phyloP scores from a whole-genome alignment of 2,797 vertebrate genomes.

The Borostomias antarcticus region DNA sequence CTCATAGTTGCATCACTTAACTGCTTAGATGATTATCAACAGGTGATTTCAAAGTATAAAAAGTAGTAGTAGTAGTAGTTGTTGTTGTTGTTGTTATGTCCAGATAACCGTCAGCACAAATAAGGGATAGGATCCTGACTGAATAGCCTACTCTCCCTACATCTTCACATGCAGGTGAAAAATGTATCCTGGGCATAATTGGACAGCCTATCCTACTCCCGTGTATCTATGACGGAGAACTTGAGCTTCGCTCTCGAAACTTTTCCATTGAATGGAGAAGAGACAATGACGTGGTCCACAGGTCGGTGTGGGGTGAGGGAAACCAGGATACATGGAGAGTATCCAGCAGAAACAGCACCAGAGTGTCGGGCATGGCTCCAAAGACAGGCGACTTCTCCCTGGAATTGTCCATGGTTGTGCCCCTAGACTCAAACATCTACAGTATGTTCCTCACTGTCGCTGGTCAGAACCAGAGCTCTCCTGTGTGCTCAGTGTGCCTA shows the following conservation, averaged over 20 bases:
- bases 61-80: background rate
- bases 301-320: slow-evolving; percentile 41
- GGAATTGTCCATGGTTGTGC: slow-evolving; percentile 42
- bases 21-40: background rate
- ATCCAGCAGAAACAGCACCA: slow-evolving; percentile 10
- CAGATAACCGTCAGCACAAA: background rate
- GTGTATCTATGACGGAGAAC: slow-evolving; percentile 49
- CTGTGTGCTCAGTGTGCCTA: slow-evolving; percentile 64
- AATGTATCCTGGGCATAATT: slow-evolving; percentile 57
- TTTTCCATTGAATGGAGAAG: slow-evolving; percentile 67
- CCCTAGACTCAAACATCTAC: slow-evolving; percentile 42
- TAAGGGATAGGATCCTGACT: no score
- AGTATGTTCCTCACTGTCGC: slow-evolving; percentile 48
- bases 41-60: background rate
- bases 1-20: background rate
- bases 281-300: slow-evolving; percentile 48
- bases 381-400: slow-evolving; percentile 63
- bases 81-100: background rate
- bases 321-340: slow-evolving; percentile 36
- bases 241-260: slow-evolving; percentile 25
- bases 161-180: slow-evolving; percentile 36
- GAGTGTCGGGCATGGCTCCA: slow-evolving; percentile 33
- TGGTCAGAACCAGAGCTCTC: slow-evolving; percentile 30
- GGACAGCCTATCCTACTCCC: slow-evolving; percentile 50
- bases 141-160: background rate